Percentiles rank a stretch among this genome's conserved stretches.
These are phyloP conservation scores for Heterohyrax brucei DNA, from an alignment of 2,797 vertebrate species.

Conservation along the genomic window DNA sequence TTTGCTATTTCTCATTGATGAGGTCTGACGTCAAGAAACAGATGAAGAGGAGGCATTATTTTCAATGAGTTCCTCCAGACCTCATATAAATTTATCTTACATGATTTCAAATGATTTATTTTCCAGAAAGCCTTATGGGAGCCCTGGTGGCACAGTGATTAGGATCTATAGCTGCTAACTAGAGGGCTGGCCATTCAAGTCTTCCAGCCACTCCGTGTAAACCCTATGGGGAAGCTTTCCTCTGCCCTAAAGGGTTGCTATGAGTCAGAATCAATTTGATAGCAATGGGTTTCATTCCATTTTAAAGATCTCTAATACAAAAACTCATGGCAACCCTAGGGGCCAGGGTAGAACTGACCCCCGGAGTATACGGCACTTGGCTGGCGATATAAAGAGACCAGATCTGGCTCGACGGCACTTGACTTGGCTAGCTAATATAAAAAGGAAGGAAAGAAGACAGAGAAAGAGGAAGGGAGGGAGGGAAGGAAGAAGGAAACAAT, in stretches of 20 bases:
- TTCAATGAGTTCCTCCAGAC: neutral
- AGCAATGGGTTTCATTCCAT: too few species aligned
- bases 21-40: constrained; percentile 18
- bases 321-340: neutral
- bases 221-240: too few species aligned
- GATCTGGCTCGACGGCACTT: too few species aligned
- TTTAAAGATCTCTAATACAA: neutral
- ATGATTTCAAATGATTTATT: constrained; percentile 44
- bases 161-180: too few species aligned
- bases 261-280: neutral
- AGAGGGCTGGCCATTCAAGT: too few species aligned
- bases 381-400: too few species aligned
- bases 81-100: neutral
- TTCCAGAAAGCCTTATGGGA: neutral
- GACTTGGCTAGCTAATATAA: too few species aligned
- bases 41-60: neutral
- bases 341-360: too few species aligned
- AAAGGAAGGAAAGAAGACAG: too few species aligned
- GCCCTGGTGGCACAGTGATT: too few species aligned
- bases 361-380: too few species aligned
- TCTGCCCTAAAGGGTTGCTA: neutral
- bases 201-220: too few species aligned
- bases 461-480: neutral
- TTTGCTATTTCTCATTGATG: neutral
- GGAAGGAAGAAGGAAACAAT: neutral